A percentile compares a stretch with the other conserved stretches of the same genome.
phyloP scores from a whole-genome alignment of 1,140 invertebrate species.

The Caenorhabditis remanei region DNA sequence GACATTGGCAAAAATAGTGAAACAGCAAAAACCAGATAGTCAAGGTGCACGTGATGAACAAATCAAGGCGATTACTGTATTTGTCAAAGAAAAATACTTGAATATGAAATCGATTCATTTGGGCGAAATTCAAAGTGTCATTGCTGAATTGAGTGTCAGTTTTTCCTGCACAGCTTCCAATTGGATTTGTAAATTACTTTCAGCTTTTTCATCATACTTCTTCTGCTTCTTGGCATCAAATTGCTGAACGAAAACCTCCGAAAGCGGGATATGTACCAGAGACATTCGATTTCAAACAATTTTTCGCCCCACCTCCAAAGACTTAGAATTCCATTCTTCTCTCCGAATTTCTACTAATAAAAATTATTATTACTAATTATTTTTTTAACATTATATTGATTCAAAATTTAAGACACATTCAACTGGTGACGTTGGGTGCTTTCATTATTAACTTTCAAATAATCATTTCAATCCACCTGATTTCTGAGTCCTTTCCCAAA shows the following conservation, averaged over 20 bases:
- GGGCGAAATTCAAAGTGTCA: slow-evolving; percentile 21
- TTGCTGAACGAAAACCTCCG: slow-evolving; percentile 1
- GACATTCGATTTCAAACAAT: slow-evolving; percentile 16
- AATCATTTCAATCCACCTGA: too few species aligned
- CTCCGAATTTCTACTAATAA: too few species aligned
- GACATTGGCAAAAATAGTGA: not conserved
- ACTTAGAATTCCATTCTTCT: not conserved
- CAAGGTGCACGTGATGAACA: not conserved
- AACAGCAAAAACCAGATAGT: not conserved
- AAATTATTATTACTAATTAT: too few species aligned
- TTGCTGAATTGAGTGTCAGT: slow-evolving; percentile 12
- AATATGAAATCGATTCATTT: not conserved
- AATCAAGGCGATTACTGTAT: not conserved
- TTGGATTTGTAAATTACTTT: not conserved
- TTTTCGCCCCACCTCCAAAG: not conserved
- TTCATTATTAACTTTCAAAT: too few species aligned
- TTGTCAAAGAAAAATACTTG: slow-evolving; percentile 16
- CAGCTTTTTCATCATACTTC: slow-evolving; percentile 14
- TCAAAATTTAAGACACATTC: too few species aligned
- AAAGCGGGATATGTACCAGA: not conserved
- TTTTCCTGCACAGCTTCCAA: not conserved
- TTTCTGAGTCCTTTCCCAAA: too few species aligned
- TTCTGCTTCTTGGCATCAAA: not conserved
- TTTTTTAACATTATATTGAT: too few species aligned
- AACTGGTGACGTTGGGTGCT: too few species aligned